A percentile compares a stretch with the other conserved stretches of the same genome.
These are phyloP conservation scores for Prietella phreatophila DNA, from an alignment of 2,113 vertebrate species.

Conservation along the genomic window DNA sequence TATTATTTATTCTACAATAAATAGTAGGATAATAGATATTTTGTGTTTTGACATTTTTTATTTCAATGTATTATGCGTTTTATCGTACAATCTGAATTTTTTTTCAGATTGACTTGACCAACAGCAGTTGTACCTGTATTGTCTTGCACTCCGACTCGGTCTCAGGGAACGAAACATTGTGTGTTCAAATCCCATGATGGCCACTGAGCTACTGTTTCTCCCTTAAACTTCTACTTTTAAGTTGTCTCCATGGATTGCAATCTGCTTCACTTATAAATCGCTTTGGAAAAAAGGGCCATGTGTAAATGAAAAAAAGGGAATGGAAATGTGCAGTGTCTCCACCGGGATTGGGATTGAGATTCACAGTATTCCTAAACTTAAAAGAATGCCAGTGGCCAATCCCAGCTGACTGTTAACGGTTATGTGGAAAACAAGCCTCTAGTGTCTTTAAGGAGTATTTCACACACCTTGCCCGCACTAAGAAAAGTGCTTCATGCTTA, in stretches of 20 bases:
- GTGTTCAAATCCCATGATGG: not conserved
- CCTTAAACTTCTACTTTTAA: not conserved
- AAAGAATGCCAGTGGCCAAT: not conserved
- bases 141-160: not conserved
- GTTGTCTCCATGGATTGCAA: not conserved
- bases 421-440: constrained; percentile 6
- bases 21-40: not conserved
- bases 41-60: too few species aligned
- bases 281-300: not conserved
- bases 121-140: not conserved
- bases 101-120: not conserved
- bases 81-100: not conserved
- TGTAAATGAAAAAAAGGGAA: not conserved
- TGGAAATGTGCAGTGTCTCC: not conserved
- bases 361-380: not conserved
- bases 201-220: not conserved
- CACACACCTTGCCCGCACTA: not conserved
- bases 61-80: too few species aligned
- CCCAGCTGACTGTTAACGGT: not conserved
- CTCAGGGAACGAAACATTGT: not conserved
- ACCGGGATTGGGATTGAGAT: not conserved
- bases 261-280: not conserved
- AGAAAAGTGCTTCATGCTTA: not conserved
- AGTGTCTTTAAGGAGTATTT: constrained; percentile 7
- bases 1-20: not conserved